phyloP scores from a whole-genome alignment of 2,113 vertebrate species.

The Quiscalus mexicanus region DNA sequence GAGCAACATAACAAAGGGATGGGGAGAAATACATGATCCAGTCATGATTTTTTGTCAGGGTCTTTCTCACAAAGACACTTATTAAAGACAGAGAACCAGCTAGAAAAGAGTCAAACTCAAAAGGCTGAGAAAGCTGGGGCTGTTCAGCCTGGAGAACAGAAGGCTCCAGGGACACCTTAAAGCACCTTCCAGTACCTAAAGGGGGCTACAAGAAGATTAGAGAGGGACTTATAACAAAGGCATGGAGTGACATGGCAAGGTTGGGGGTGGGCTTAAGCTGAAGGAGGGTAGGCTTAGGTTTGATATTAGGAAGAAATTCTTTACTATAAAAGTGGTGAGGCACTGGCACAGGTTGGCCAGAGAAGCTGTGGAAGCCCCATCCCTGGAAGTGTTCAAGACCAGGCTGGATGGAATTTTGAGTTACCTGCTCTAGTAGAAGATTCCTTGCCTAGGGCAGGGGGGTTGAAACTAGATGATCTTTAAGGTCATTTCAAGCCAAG shows the following conservation, averaged over 20 bases:
- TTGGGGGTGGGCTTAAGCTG: not conserved
- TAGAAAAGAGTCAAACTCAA: not conserved
- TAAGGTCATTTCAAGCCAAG: not conserved
- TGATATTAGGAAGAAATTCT: not conserved
- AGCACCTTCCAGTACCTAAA: not conserved
- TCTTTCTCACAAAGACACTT: not conserved
- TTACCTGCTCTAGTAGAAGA: not conserved
- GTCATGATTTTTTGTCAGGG: not conserved
- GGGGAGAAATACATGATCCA: not conserved
- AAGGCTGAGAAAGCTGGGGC: not conserved
- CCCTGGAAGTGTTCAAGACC: not conserved
- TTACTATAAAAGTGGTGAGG: not conserved
- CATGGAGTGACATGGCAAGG: not conserved
- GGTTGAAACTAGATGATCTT: not conserved
- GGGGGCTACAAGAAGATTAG: not conserved
- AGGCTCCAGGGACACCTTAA: not conserved
- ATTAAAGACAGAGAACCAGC: not conserved
- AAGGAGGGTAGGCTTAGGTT: not conserved
- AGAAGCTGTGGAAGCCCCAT: not conserved
- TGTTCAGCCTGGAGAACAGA: not conserved
- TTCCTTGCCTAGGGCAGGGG: not conserved
- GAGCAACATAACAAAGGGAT: rapidly evolving
- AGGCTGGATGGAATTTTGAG: not conserved
- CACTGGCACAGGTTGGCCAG: not conserved
- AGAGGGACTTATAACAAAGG: not conserved